A percentile compares a stretch with the other conserved stretches of the same genome.
phyloP scores from a whole-genome alignment of 2,797 vertebrate genomes.

The Chelon labrosus region DNA sequence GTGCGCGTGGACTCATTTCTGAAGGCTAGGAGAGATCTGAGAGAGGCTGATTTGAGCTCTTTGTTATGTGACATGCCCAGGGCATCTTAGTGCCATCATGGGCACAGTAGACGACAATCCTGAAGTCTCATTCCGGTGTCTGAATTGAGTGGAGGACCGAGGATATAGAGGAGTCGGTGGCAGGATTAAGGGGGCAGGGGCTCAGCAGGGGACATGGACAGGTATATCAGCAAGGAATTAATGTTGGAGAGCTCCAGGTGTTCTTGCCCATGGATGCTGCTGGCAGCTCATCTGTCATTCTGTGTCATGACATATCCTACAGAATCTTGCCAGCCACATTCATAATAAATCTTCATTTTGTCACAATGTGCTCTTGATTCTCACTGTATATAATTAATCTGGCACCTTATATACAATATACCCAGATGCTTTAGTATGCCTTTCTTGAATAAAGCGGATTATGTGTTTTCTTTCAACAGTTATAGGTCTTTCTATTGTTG shows the following conservation, averaged over 20 bases:
- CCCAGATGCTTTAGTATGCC: neutral
- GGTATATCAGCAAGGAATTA: conserved; percentile 51
- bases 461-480: conserved; percentile 14
- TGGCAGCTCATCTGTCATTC: conserved; percentile 75
- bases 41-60: conserved; percentile 34
- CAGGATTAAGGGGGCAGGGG: conserved; percentile 32
- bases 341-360: conserved; percentile 13
- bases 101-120: conserved; percentile 27
- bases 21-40: conserved; percentile 34
- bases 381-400: neutral
- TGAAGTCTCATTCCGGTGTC: conserved; percentile 41
- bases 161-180: conserved; percentile 13
- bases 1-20: conserved; percentile 11
- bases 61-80: conserved; percentile 44
- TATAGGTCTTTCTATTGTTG: conserved; percentile 9
- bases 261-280: conserved; percentile 47
- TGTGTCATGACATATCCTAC: conserved; percentile 54
- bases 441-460: neutral
- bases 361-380: conserved; percentile 16
- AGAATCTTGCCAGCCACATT: conserved; percentile 25
- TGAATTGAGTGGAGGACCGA: conserved; percentile 21
- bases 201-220: conserved; percentile 25
- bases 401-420: neutral
- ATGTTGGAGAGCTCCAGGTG: conserved; percentile 52
- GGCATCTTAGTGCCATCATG: conserved; percentile 28